phyloP scores from a whole-genome alignment of 2,797 vertebrate genomes.

The Remorina albescens region DNA sequence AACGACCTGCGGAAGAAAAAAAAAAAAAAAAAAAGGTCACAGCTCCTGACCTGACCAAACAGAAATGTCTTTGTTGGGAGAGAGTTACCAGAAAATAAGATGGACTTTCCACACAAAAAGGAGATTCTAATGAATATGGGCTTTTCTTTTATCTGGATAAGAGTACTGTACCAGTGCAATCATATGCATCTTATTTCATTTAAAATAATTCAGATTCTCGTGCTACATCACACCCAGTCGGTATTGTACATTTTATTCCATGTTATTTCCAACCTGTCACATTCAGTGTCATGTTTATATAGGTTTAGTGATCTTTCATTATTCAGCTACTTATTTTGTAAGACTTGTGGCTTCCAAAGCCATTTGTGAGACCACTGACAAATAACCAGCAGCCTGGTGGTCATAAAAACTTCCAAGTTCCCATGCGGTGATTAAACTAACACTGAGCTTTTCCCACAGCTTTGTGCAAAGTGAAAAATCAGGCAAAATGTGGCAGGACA shows the following conservation, averaged over 20 bases:
- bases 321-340: conserved; percentile 51
- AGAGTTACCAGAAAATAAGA: no score
- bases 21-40: no score
- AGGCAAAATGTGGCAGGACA: conserved; percentile 19
- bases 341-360: conserved; percentile 33
- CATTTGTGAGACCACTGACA: conserved; percentile 56
- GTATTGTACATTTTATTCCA: neutral
- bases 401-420: conserved; percentile 34
- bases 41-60: conserved; percentile 29
- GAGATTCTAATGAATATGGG: conserved; percentile 6
- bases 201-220: accelerated
- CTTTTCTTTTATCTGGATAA: neutral
- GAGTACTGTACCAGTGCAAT: neutral
- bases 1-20: conserved; percentile 41
- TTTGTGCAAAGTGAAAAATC: conserved; percentile 33
- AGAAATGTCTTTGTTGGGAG: conserved; percentile 19
- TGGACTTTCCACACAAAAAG: neutral
- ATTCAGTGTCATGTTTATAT: conserved; percentile 31
- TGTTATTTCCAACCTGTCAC: conserved; percentile 6
- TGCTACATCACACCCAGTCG: no score
- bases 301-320: conserved; percentile 42
- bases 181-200: neutral
- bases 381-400: conserved; percentile 46
- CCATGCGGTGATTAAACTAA: conserved; percentile 36
- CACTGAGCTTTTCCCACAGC: conserved; percentile 26